Percentiles rank a stretch among this genome's conserved stretches.
phyloP scores from a whole-genome alignment of 2,113 vertebrate genomes.

The Oreocharis arfaki region DNA sequence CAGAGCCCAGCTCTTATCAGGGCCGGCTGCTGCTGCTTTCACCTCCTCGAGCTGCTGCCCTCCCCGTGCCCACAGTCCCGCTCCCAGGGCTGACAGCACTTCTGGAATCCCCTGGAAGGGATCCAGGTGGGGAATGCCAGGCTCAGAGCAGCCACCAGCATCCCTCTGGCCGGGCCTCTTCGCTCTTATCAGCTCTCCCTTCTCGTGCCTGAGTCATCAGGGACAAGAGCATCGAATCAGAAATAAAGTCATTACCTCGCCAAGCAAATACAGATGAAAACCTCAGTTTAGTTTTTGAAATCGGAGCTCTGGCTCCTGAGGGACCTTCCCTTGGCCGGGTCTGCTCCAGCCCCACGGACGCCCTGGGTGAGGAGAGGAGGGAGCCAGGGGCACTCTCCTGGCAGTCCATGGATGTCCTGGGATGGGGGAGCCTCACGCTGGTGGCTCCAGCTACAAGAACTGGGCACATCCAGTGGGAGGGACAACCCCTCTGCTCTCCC shows the following conservation, averaged over 20 bases:
- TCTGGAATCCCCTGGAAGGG: conserved; percentile 48
- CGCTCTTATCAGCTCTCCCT: conserved; percentile 34
- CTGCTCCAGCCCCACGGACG: background rate
- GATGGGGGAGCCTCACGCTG: accelerated
- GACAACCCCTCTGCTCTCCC: background rate
- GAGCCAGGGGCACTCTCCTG: accelerated
- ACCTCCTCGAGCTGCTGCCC: background rate
- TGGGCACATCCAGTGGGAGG: background rate
- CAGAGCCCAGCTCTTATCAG: conserved; percentile 34
- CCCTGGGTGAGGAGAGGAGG: accelerated
- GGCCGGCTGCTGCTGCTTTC: conserved; percentile 19
- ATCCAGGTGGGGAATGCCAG: background rate
- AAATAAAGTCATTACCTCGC: conserved; percentile 21
- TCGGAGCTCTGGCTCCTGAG: background rate
- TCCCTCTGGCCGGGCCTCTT: background rate
- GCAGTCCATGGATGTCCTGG: accelerated
- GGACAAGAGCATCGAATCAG: conserved; percentile 2
- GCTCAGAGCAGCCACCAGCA: background rate
- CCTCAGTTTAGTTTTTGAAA: background rate
- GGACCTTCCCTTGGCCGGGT: accelerated
- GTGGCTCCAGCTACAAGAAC: background rate
- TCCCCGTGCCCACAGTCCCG: background rate
- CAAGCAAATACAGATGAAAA: background rate
- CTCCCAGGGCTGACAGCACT: background rate
- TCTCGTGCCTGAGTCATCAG: background rate